Evolutionary conservation across 2,113 vertebrate species (phyloP), one percentile per base, ranked within the genome.

Genomic region (Sylvietta virens): DNA sequence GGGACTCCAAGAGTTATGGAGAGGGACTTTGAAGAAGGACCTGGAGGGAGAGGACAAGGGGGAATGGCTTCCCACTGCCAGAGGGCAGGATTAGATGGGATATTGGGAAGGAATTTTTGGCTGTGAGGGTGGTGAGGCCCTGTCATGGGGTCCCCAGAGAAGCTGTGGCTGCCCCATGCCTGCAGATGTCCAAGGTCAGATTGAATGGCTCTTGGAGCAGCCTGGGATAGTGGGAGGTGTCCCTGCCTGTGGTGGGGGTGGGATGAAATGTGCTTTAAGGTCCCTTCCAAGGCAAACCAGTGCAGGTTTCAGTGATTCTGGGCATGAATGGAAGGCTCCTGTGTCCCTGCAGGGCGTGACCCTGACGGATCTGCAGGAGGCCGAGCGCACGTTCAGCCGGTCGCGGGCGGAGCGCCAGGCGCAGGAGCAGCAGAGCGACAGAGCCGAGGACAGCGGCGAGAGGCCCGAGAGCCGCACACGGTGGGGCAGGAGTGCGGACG

Each of bases 321-420:
- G 35, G 73, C 40, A 11, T 16, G 3, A 8, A 15, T 28, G 14
- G 5, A 4, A n/a, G 23, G 44, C 1, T 3, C 5, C 1, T 70
- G 42, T 45, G 10, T 57, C 66, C 90, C 54, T 33, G 28, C 95
- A 99, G 99, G 99, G 99, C 19, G 98, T 99, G 89, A 99, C 99
- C 6, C 98, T 99, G 58, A 98, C 99, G 13, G 99, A 99, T 57
- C 97, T 99, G 81, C 98, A 98, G 92, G 99, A 99, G 96, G 99
- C 99, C 47, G 98, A 99, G 90, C 98, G 96, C 94, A 98, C 97
- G 64, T 98, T 97, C 95, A 98, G 97, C 95, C 94, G 98, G 23
- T 98, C 98, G 2, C 92, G 97, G 76, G 96, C 94, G 3, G 98
- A 98, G 69, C 96, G 96, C 24, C 98, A 98, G 79, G 95, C 95